These are phyloP conservation scores for Thera britannica DNA, from an alignment of 2,888 invertebrate genomes.

Conservation along the genomic window DNA sequence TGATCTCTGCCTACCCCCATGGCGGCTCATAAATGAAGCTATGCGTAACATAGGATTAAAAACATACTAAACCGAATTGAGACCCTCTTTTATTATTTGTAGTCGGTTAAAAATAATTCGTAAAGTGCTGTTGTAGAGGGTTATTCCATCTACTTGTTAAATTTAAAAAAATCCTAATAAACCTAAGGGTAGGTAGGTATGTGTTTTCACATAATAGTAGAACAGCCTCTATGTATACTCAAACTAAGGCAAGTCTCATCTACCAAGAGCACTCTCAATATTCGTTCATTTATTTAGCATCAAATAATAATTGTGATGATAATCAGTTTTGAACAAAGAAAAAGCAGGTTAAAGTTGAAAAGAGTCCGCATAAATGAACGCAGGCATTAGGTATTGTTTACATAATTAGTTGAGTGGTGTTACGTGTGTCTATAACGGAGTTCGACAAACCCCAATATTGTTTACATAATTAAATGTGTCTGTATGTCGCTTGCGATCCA, in stretches of 20 bases:
- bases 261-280: neutral
- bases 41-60: too few species aligned
- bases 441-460: slow-evolving; percentile 65
- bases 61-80: too few species aligned
- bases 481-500: slow-evolving; percentile 70
- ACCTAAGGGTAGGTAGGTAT: too few species aligned
- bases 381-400: slow-evolving; percentile 28
- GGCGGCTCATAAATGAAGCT: too few species aligned
- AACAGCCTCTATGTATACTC: neutral
- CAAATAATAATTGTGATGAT: slow-evolving; percentile 16
- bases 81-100: too few species aligned
- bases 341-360: slow-evolving; percentile 24
- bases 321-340: slow-evolving; percentile 15
- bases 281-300: slow-evolving; percentile 11
- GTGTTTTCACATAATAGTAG: neutral
- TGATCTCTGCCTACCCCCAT: too few species aligned
- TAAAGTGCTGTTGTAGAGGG: neutral
- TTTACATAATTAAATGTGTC: slow-evolving; percentile 76
- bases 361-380: slow-evolving; percentile 21
- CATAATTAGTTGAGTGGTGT: slow-evolving; percentile 42
- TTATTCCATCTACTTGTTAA: neutral
- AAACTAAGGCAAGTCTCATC: neutral
- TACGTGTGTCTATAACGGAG: slow-evolving; percentile 30
- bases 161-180: neutral
- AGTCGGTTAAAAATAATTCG: neutral